Evolutionary conservation across 2,888 invertebrate genomes (phyloP).

Genomic region (Scrobipalpa costella): DNA sequence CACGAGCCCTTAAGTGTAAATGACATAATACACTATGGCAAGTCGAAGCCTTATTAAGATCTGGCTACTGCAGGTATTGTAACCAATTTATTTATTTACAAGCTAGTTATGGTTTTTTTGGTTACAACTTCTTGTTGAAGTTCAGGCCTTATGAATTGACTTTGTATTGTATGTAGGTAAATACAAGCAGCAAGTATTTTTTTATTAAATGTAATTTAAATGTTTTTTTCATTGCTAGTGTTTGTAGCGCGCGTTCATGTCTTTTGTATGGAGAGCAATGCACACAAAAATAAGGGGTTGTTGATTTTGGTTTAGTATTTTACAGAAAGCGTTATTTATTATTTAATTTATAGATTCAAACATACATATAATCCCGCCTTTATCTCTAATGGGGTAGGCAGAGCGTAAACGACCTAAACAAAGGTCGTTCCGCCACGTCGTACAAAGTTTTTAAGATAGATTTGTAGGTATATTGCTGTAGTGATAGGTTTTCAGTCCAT

Average conservation of each 20-base stretch:
- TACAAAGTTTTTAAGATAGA: too few relatives aligned
- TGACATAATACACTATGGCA: slow-evolving; percentile 17
- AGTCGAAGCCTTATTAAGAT: neutral
- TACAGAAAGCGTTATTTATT: neutral
- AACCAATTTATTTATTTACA: slow-evolving; percentile 1
- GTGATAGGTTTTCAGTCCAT: too few relatives aligned
- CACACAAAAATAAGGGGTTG: neutral
- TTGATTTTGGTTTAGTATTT: neutral
- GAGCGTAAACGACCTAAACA: too few relatives aligned
- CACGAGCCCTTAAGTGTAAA: slow-evolving; percentile 16
- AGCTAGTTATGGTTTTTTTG: neutral
- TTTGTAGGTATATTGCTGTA: too few relatives aligned
- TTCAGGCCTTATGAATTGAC: neutral
- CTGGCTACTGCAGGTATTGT: neutral
- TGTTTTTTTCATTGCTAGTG: too few relatives aligned
- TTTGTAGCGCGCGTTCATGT: slow-evolving; percentile 38
- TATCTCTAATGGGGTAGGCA: too few relatives aligned
- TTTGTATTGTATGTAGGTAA: neutral
- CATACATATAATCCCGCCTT: too few relatives aligned
- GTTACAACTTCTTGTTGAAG: neutral
- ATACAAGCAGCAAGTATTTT: neutral
- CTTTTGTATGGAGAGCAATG: slow-evolving; percentile 36
- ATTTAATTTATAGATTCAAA: too few relatives aligned
- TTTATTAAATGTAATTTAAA: too few relatives aligned
- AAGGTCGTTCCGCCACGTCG: too few relatives aligned